Conservation (phyloP, 2,113 vertebrate species). For the Planiliza haematocheilus region DNA sequence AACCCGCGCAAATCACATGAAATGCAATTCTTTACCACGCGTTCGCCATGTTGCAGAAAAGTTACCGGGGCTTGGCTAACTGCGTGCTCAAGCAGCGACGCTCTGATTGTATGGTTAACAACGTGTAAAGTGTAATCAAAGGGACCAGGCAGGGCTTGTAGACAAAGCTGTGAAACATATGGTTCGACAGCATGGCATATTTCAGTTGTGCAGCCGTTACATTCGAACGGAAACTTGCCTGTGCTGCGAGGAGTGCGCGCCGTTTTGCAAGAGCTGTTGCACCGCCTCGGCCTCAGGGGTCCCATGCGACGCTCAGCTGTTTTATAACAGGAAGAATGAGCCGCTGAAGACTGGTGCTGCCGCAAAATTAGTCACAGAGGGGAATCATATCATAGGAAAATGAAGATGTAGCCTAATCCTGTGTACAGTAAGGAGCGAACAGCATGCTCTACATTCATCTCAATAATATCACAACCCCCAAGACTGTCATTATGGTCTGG, state of each 20-base stretch:
- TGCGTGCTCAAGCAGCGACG: neutral
- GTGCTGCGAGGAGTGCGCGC: constrained; percentile 29
- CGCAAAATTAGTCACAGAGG: constrained; percentile 32
- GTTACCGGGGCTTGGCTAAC: neutral
- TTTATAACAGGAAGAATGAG: constrained; percentile 40
- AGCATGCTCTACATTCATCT: neutral
- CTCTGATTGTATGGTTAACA: constrained; percentile 60
- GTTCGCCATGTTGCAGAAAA: constrained; percentile 5
- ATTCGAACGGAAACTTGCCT: constrained; percentile 54
- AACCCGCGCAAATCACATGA: neutral
- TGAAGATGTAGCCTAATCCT: neutral
- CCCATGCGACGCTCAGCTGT: constrained; percentile 41
- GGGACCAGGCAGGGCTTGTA: constrained; percentile 64
- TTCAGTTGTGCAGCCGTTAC: constrained; percentile 47
- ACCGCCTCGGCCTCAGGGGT: constrained; percentile 48
- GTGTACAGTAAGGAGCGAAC: neutral
- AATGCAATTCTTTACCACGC: constrained; percentile 4
- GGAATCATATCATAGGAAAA: constrained; percentile 15
- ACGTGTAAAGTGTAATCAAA: constrained; percentile 75
- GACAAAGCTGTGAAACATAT: constrained; percentile 76
- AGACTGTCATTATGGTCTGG: neutral
- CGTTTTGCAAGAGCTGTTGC: constrained; percentile 51
- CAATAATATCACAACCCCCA: neutral
- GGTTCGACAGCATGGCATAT: constrained; percentile 64
- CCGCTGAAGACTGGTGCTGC: constrained; percentile 21